phyloP scores from a whole-genome alignment of 1,140 invertebrate species.

The Camponotus floridanus region DNA sequence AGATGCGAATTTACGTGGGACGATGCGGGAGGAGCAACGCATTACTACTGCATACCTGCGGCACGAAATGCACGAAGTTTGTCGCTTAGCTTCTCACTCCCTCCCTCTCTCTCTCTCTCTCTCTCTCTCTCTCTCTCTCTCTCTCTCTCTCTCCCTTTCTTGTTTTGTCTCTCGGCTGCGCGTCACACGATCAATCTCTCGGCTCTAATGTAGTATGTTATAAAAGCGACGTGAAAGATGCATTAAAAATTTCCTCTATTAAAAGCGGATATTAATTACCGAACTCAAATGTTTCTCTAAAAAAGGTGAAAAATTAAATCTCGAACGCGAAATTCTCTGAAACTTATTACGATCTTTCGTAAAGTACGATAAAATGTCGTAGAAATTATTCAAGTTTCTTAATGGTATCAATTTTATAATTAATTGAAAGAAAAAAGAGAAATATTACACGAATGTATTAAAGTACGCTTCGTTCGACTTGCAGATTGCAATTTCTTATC shows the following conservation, averaged over 20 bases:
- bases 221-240: background rate
- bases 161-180: constrained; percentile 1
- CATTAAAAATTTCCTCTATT: background rate
- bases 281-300: background rate
- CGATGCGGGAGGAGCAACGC: constrained; percentile 37
- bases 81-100: constrained; percentile 18
- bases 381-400: background rate
- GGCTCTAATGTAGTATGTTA: background rate
- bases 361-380: background rate
- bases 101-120: constrained; percentile 47
- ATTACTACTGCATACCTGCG: constrained; percentile 20
- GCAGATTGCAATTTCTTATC: constrained; percentile 2
- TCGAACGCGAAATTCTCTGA: background rate
- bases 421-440: background rate
- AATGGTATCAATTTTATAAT: constrained; percentile 2
- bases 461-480: background rate
- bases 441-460: background rate
- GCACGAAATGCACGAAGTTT: background rate
- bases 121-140: constrained; percentile 44
- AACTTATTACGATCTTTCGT: background rate
- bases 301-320: background rate
- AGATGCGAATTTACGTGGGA: constrained; percentile 46
- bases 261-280: background rate
- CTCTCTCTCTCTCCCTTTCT: constrained; percentile 44
- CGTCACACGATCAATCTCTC: constrained; percentile 27